Evolutionary conservation across 2,113 vertebrate species (phyloP).

Genomic region (Rhinoptilus africanus): DNA sequence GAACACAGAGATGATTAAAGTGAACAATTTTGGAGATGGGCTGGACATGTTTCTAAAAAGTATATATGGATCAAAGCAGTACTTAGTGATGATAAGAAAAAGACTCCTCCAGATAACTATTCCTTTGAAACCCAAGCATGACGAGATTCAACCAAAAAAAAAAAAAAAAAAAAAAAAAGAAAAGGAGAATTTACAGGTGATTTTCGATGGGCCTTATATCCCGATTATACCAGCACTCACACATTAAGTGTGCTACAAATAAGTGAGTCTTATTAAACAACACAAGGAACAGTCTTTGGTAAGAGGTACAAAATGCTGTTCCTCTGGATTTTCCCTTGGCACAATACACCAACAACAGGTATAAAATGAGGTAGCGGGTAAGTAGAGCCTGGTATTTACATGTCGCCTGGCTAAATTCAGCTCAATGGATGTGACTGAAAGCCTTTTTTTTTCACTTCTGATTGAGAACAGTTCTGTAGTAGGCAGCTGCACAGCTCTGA

Average conservation of each 20-base stretch:
- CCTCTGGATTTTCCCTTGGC: background rate
- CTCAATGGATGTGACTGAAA: background rate
- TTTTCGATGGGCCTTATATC: background rate
- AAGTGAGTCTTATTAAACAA: background rate
- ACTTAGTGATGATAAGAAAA: background rate
- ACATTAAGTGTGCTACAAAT: background rate
- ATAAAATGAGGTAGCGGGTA: background rate
- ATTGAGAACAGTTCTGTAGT: accelerated
- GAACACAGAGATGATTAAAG: background rate
- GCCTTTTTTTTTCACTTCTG: background rate
- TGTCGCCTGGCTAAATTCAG: background rate
- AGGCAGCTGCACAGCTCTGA: background rate
- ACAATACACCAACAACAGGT: accelerated
- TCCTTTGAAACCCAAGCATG: background rate
- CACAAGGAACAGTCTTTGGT: background rate
- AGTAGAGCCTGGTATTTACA: background rate
- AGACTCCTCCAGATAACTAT: background rate
- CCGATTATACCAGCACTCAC: background rate
- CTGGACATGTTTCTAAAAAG: background rate
- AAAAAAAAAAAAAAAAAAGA: background rate
- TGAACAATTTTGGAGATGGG: background rate
- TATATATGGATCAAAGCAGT: background rate
- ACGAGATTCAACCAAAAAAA: background rate
- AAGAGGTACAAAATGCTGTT: background rate
- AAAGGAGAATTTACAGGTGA: background rate